Evolutionary conservation across 2,113 vertebrate genomes (phyloP).

Genomic region (Callorhinus ursinus): DNA sequence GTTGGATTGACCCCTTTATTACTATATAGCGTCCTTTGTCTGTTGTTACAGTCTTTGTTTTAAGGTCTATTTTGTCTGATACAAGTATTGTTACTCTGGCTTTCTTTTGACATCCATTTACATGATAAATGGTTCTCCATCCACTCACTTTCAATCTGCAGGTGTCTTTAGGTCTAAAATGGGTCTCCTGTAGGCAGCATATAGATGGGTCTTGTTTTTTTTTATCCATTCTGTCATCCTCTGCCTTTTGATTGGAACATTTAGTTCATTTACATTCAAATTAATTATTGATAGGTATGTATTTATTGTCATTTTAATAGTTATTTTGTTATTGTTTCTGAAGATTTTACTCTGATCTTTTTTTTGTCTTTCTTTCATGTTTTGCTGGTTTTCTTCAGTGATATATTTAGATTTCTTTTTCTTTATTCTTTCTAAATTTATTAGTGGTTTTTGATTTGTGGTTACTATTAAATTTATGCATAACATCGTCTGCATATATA

Average conservation of each 20-base stretch:
- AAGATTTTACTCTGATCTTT: neutral
- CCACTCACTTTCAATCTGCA: neutral
- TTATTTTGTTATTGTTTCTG: neutral
- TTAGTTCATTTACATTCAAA: neutral
- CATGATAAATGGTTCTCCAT: neutral
- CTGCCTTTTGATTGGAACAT: neutral
- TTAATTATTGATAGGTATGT: neutral
- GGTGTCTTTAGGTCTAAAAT: neutral
- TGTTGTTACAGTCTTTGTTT: neutral
- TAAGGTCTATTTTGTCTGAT: neutral
- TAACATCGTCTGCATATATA: neutral
- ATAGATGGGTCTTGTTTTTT: neutral
- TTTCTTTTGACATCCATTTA: neutral
- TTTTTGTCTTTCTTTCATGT: neutral
- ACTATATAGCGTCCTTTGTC: neutral
- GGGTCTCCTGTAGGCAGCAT: neutral
- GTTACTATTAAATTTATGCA: neutral
- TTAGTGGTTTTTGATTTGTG: neutral
- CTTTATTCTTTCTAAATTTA: neutral
- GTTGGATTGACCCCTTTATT: neutral
- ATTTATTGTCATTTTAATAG: neutral
- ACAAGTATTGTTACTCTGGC: neutral
- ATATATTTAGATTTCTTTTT: neutral
- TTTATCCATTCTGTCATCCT: neutral
- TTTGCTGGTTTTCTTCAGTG: neutral